Percentiles rank a stretch among this genome's conserved stretches.
phyloP scores from a whole-genome alignment of 2,113 vertebrate species.

The Pavo muticus region DNA sequence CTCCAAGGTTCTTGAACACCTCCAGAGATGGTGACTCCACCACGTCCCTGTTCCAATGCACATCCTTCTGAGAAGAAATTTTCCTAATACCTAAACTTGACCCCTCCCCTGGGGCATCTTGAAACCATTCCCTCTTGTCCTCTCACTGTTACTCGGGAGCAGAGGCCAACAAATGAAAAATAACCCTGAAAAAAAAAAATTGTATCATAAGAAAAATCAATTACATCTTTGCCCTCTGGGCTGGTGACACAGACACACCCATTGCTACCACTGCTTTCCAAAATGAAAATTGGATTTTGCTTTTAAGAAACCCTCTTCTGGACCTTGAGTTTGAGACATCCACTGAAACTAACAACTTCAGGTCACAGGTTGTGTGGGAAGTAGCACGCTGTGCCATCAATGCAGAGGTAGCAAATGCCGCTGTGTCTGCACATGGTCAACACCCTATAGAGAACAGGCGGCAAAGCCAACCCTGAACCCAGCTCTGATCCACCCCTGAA shows the following conservation, averaged over 20 bases:
- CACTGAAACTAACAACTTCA: not conserved
- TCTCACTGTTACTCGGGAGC: no score
- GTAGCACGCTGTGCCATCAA: rapidly evolving
- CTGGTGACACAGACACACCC: not conserved
- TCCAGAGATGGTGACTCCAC: no score
- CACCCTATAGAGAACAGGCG: not conserved
- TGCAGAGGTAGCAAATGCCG: not conserved
- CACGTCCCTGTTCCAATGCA: no score
- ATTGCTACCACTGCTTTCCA: not conserved
- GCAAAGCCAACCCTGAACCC: not conserved
- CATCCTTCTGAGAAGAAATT: no score
- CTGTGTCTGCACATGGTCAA: not conserved
- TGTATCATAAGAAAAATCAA: not conserved
- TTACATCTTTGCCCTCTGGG: not conserved
- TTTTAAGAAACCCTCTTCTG: not conserved
- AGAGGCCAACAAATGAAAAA: not conserved
- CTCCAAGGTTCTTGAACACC: no score
- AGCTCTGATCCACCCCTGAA: not conserved
- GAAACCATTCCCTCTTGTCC: no score
- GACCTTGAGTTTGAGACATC: not conserved
- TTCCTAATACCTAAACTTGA: no score
- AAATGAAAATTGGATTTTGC: not conserved
- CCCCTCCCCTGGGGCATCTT: no score
- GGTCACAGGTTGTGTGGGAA: not conserved
- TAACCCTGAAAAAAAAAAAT: not conserved